These are phyloP conservation scores for Zaprionus taronus DNA, from an alignment of 1,140 invertebrate species.

Conservation along the genomic window DNA sequence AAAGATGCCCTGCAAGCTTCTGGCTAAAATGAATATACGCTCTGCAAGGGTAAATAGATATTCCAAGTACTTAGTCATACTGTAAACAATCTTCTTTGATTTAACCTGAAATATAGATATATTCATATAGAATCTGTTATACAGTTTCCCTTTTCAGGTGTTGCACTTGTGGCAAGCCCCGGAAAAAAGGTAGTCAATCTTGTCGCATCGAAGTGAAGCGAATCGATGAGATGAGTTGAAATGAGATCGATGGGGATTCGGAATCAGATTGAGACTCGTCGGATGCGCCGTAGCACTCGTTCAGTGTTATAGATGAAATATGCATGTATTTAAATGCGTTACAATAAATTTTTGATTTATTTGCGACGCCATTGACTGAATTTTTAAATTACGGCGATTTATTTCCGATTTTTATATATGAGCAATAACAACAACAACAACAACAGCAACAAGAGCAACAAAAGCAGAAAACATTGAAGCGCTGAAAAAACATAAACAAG, in stretches of 20 bases:
- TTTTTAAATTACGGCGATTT: conserved; percentile 78
- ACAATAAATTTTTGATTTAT: conserved; percentile 82
- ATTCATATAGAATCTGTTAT: not conserved
- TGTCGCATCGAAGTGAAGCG: conserved; percentile 13
- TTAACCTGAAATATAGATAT: too few species aligned
- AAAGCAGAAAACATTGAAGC: conserved; percentile 16
- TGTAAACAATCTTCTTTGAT: too few species aligned
- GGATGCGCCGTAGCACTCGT: not conserved
- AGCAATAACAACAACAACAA: not conserved
- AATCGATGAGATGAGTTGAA: not conserved
- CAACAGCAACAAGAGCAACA: conserved; percentile 16
- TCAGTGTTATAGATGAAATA: conserved; percentile 67
- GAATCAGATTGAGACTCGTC: not conserved
- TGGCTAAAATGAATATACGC: too few species aligned
- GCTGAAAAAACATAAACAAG: conserved; percentile 19
- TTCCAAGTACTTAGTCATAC: too few species aligned
- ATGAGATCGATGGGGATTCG: conserved; percentile 6
- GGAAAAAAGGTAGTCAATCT: conserved; percentile 10
- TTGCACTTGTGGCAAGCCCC: not conserved
- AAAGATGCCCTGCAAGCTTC: too few species aligned
- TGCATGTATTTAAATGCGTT: conserved; percentile 79
- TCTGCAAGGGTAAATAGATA: too few species aligned
- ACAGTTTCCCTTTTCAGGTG: not conserved
- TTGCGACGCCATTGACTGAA: conserved; percentile 80
- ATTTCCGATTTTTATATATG: conserved; percentile 68